Base-by-base conservation (phyloP, 2,113 vertebrate genomes). In the Albula glossodonta region DNA sequence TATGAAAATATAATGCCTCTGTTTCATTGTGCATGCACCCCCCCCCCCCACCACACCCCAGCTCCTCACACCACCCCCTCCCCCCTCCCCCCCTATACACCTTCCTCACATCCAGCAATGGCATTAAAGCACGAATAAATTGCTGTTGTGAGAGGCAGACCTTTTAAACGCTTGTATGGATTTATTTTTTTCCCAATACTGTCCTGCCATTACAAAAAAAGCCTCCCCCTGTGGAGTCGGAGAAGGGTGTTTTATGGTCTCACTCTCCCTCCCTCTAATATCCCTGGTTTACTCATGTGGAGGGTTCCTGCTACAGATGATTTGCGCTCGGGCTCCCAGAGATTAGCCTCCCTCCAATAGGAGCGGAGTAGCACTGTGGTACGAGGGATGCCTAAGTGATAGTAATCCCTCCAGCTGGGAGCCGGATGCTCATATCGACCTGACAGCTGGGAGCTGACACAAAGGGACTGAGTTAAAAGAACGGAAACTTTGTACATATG, bases 61-160 rank as follows among this genome's bases (percentile, higher is more conserved):
- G 51, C 66, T 51, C 50, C 84, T 51, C 51, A n/a, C 31, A 3
- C 15, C 17, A 15, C 48, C n/a, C 8, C n/a, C 60, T 56, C 57
- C 51, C 50, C 80, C 22, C 85, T 31, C 78, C 17, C 79, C 82
- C 60, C 41, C 82, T 3, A 51, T 12, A 6, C 78, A 22, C 85
- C 74, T 63, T 77, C 56, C 86, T 80, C 86, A 63, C 86, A 84
- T 87, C 82, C n/a, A 9, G 70, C 22, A 74, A 74, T 31, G 70
- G 70, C 22, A 74, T 74, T 74, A 74, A 19, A 74, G 70, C 7
- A 10, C n/a, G 70, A 74, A 74, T 74, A 74, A 74, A 74, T 74
- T 74, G 70, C 70, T 74, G 70, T 74, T 74, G 70, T 74, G 70
- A 74, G 70, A 74, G 22, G 70, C 70, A 31, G 70, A 74, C 70